These are phyloP conservation scores for Dicranocentrus wangi DNA, from an alignment of 2,888 invertebrate species.

Conservation along the genomic window DNA sequence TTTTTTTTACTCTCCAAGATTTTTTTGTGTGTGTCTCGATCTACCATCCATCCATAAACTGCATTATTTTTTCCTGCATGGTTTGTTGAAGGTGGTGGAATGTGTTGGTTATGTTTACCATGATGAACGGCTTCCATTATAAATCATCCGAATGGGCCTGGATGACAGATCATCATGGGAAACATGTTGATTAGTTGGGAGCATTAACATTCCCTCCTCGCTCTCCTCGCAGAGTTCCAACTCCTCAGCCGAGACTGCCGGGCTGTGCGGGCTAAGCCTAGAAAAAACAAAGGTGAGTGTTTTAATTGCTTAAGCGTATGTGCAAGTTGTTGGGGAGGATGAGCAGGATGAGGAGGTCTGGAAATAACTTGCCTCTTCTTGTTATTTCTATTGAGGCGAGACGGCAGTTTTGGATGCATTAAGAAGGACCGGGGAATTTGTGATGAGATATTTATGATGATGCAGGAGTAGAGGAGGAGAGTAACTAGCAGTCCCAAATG, in stretches of 20 bases:
- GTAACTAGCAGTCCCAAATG: too few relatives aligned
- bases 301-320: constrained; percentile 26
- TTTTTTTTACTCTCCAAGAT: not conserved
- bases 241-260: not conserved
- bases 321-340: too few relatives aligned
- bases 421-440: too few relatives aligned
- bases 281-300: constrained; percentile 20
- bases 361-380: not conserved
- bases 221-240: not conserved
- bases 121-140: constrained; percentile 24
- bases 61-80: constrained; percentile 3
- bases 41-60: not conserved
- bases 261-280: not conserved
- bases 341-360: not conserved
- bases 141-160: constrained; percentile 37
- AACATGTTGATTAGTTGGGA: constrained; percentile 40
- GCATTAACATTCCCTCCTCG: not conserved
- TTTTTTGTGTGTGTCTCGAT: not conserved
- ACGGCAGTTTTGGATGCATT: too few relatives aligned
- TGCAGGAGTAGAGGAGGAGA: too few relatives aligned
- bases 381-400: not conserved
- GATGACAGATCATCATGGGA: constrained; percentile 33
- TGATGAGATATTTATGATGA: constrained; percentile 43
- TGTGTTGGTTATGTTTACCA: constrained; percentile 14
- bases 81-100: not conserved